phyloP scores from a whole-genome alignment of 2,888 invertebrate genomes.

The Neocrepidodera transversa region DNA sequence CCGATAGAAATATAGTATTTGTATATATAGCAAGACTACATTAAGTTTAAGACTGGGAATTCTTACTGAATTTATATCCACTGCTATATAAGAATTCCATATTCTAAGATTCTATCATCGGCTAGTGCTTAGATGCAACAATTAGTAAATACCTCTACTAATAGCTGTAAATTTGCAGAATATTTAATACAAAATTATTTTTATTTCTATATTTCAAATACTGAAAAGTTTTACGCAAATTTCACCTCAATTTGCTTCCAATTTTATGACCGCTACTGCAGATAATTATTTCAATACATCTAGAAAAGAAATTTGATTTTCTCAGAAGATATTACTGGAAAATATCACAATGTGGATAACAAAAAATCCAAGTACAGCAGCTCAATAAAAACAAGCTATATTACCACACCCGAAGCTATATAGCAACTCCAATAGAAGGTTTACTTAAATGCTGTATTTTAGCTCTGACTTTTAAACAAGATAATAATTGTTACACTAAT shows the following conservation, averaged over 20 bases:
- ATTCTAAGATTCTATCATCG: constrained; percentile 76
- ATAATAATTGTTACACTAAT: constrained; percentile 66
- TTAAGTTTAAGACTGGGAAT: constrained; percentile 73
- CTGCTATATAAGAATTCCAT: constrained; percentile 81
- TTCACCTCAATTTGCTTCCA: constrained; percentile 86
- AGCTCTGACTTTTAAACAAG: constrained; percentile 66
- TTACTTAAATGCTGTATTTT: constrained; percentile 80
- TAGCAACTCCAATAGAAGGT: constrained; percentile 81
- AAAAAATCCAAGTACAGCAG: constrained; percentile 70
- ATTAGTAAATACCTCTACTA: constrained; percentile 79
- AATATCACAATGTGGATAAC: constrained; percentile 75
- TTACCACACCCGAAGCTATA: constrained; percentile 79
- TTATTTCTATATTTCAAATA: constrained; percentile 71
- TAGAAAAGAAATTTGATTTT: constrained; percentile 62
- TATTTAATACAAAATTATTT: constrained; percentile 85
- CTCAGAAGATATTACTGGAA: constrained; percentile 72
- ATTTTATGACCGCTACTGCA: constrained; percentile 85
- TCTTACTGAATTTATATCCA: constrained; percentile 83
- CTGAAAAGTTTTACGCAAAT: constrained; percentile 73
- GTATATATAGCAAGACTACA: constrained; percentile 77
- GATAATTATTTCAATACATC: constrained; percentile 68
- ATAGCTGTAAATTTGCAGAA: constrained; percentile 78
- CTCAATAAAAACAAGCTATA: constrained; percentile 69
- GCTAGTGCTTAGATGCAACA: constrained; percentile 91
- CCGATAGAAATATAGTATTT: constrained; percentile 85